A percentile compares a stretch with the other conserved stretches of the same genome.
Evolutionary conservation across 1,140 invertebrate species (phyloP).

Genomic region (Psilanteris sp.): DNA sequence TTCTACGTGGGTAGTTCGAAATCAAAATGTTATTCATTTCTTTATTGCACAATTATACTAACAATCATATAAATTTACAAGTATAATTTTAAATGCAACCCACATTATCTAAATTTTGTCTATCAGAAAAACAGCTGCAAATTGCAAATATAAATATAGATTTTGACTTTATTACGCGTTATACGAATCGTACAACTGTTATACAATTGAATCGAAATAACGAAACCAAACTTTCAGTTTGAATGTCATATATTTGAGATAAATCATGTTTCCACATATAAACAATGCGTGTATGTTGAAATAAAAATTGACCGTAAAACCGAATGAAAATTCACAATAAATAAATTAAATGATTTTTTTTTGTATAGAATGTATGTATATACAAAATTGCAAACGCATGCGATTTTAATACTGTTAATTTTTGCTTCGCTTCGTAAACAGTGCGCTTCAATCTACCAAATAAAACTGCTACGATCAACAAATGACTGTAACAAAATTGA

Average conservation of each 20-base stretch:
- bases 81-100: slow-evolving; percentile 49
- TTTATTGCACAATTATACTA: slow-evolving; percentile 56
- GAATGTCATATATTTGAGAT: slow-evolving; percentile 27
- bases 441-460: slow-evolving; percentile 30
- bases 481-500: slow-evolving; percentile 32
- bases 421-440: slow-evolving; percentile 31
- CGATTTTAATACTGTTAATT: slow-evolving; percentile 49
- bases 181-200: slow-evolving; percentile 14
- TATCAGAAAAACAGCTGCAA: slow-evolving; percentile 39
- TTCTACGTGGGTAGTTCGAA: too few species aligned
- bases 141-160: slow-evolving; percentile 48
- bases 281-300: slow-evolving; percentile 1
- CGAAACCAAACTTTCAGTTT: slow-evolving; percentile 20
- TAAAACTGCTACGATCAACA: slow-evolving; percentile 26
- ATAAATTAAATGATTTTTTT: slow-evolving; percentile 14
- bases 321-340: slow-evolving; percentile 12
- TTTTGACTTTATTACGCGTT: slow-evolving; percentile 44
- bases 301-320: slow-evolving; percentile 10
- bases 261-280: too few species aligned
- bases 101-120: slow-evolving; percentile 31
- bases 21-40: too few species aligned
- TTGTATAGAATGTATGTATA: slow-evolving; percentile 38
- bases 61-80: slow-evolving; percentile 60
- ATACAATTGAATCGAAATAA: slow-evolving; percentile 34
- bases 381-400: slow-evolving; percentile 49